Evolutionary conservation across 2,797 vertebrate genomes (phyloP), one percentile per base, ranked within the genome.

Genomic region (Cryptoprocta ferox): DNA sequence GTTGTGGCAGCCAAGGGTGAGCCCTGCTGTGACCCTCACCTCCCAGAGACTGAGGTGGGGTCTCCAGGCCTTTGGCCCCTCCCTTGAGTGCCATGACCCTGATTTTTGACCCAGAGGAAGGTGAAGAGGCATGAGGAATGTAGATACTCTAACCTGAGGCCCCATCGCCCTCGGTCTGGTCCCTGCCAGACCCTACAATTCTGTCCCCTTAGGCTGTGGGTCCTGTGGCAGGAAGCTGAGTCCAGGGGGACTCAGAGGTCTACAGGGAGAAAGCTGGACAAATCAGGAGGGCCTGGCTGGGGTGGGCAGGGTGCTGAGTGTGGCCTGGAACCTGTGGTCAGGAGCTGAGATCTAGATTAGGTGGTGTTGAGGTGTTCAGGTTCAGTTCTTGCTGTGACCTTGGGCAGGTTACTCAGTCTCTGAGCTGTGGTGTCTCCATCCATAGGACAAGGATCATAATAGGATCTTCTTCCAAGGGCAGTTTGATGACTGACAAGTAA

Each of bases 141-240:
- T 7, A 18, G 16, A 11, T 16, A 3, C 14, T 45, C 53, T 1
- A 0, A 79, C 53, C 5, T 0, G 0, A 84, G n/a, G 18, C 24
- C 13, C 13, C 45, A 18, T 32, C 16, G 5, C 15, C 9, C 13
- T 65, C 1, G 2, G 32, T 80, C 30, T 1, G 2, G 32, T 80
- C 30, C 6, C 16, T 92, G 0, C 56, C 13, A 12, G 28, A 4
- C 19, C 84, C 37, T 32, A 30, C 70, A 30, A 19, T 19, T 53
- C 70, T 75, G n/a, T 66, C 37, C 39, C 65, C 19, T 93, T n/a
- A 76, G 45, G 48, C 48, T 2, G 1, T 9, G 16, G 14, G 30
- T 85, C 28, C 53, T 0, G 0, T 35, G 37, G 28, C 6, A 13
- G 37, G 68, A 28, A 7, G 18, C 24, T 71, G 42, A 45, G 63